Evolutionary conservation across 2,797 vertebrate species (phyloP), one percentile per base, ranked within the genome.

Genomic region (Hemitrygon akajei): DNA sequence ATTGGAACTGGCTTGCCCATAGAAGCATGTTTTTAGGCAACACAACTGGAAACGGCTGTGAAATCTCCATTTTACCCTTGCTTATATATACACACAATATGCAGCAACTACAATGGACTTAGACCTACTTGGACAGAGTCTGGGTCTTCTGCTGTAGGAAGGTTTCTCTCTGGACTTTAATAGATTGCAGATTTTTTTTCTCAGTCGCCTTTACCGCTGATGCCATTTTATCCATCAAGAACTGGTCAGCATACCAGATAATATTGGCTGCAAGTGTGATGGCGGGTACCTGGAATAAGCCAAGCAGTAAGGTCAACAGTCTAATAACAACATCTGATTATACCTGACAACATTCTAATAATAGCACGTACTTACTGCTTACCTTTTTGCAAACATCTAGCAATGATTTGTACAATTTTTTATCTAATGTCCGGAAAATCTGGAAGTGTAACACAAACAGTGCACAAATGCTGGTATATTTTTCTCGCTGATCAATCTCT

Each of bases 301-400:
- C 71, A 58, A n/a, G 47, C 71, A 93, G 6, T 18, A 30, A 40
- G 47, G 76, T n/a, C 91, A 93, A 76, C 14, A 66, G 9, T 66
- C 63, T 7, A 47, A 66, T 66, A 71, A 9, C 25, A 92, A 27
- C 11, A 37, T 0, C 9, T 25, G 40, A 58, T 58, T 56, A 47
- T 47, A 47, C 4, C 47, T 47, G 47, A 47, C 47, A 47, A 47
- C 47, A 47, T 47, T 47, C 47, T 47, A 47, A 47, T 47, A 47
- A 47, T 47, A 47, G 47, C 3, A 47, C 40, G 71, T 75, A 56
- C 14, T 93, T 58, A 93, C 20, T 56, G 94, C 93, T 96, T 94
- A 99, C 99, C 98, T 99, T 99, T 97, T 99, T 99, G 97, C 98
- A 99, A 95, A 98, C 95, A 91, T 99, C 99, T 93, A 99, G 95